Base-by-base conservation (phyloP, 2,888 invertebrate genomes). In the Drosophila antonietae region DNA sequence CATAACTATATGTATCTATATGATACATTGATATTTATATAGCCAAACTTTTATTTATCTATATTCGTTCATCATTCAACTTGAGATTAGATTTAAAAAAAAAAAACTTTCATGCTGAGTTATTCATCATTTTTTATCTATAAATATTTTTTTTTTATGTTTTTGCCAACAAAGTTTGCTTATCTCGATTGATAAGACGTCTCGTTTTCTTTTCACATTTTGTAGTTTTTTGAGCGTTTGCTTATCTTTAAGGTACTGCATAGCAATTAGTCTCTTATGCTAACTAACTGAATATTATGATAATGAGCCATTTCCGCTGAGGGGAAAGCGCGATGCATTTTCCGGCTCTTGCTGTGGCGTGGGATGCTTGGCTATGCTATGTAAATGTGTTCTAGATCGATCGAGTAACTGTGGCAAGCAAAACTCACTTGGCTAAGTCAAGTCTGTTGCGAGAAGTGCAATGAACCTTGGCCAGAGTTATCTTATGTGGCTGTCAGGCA, bases 241-340 rank as follows among this genome's bases (percentile, higher is more conserved):
- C 1, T 31, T 62, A 41, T 49, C 33, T 56, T 31, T 9, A 15
- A 8, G 28, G 47, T 7, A 14, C 7, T 44, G 20, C 12, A 12
- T 67, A 73, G 61, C 68, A 78, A 81, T 81, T 75, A 80, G 73
- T 68, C 59, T 68, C 7, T 46, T 23, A 46, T 23, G 46, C 70
- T 62, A 69, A 83, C 53, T 72, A 73, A 67, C 60, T 74, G 66
- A 85, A 74, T 80, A 75, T 68, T 68, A 72, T 66, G 72, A 74
- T 76, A 84, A 85, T 74, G 59, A 76, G 83, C 43, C 41, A 62
- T 56, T 85, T 84, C 88, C 83, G 86, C 61, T 64, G 28, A 51
- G 9, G 9, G 35, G 15, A 49, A 31, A 31, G 37, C 10, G 12
- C 20, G 15, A 10, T 18, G 51, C 31, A 33, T 57, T 44, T 33